phyloP scores from a whole-genome alignment of 2,888 invertebrate genomes.

The Ochropacha duplaris region DNA sequence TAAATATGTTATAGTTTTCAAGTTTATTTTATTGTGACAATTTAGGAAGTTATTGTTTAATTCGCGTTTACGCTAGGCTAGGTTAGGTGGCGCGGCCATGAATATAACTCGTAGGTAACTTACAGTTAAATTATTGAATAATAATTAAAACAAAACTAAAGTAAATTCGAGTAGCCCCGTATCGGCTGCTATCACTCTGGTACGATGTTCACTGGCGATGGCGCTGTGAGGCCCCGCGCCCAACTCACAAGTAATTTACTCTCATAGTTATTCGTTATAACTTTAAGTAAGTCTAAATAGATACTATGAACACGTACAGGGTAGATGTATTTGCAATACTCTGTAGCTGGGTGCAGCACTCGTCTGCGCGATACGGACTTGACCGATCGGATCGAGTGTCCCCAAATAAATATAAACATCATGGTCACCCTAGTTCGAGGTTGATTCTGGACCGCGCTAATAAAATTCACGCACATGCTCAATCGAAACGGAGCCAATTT shows the following conservation, averaged over 20 bases:
- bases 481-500: constrained; percentile 6
- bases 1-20: constrained; percentile 72
- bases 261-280: constrained; percentile 70
- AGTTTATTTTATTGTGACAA: constrained; percentile 75
- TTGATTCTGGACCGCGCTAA: constrained; percentile 11
- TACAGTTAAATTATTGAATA: constrained; percentile 53
- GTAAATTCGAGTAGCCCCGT: constrained; percentile 38
- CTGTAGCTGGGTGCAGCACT: constrained; percentile 71
- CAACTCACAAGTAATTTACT: constrained; percentile 54
- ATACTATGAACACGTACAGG: constrained; percentile 80
- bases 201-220: constrained; percentile 58
- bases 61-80: constrained; percentile 80
- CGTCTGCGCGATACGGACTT: constrained; percentile 35
- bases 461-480: constrained; percentile 9
- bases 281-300: constrained; percentile 73
- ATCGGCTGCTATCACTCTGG: constrained; percentile 48
- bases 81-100: constrained; percentile 78
- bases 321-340: constrained; percentile 79
- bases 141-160: constrained; percentile 30
- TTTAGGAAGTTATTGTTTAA: constrained; percentile 74
- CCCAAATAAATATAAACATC: constrained; percentile 5
- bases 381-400: constrained; percentile 12
- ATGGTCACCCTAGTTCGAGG: constrained; percentile 23
- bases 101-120: constrained; percentile 63
- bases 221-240: constrained; percentile 59